These are phyloP conservation scores for Ceyx cyanopectus DNA, from an alignment of 2,113 vertebrate species.

Conservation along the genomic window DNA sequence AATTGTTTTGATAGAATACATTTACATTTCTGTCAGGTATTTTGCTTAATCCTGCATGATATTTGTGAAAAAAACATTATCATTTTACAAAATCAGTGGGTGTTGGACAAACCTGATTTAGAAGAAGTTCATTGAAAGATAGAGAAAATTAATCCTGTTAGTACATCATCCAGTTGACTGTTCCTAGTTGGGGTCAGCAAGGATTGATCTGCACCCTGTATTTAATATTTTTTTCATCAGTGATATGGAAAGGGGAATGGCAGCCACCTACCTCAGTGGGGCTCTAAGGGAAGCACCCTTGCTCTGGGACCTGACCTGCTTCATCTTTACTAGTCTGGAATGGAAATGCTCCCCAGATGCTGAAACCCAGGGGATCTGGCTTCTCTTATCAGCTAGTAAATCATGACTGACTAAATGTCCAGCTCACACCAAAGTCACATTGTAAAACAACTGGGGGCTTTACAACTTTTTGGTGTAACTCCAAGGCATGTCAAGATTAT, in stretches of 20 bases:
- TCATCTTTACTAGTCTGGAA: neutral
- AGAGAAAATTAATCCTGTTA: neutral
- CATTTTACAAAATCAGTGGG: neutral
- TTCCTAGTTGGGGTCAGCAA: neutral
- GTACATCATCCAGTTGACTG: neutral
- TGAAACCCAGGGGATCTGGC: neutral
- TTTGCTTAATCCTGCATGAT: neutral
- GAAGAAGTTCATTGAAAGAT: neutral
- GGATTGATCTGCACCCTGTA: neutral
- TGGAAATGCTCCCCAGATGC: neutral
- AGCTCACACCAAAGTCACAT: neutral
- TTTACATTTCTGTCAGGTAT: neutral
- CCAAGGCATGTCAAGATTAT: neutral
- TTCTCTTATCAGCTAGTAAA: neutral
- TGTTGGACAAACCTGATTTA: neutral
- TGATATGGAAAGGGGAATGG: neutral
- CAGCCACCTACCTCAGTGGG: accelerated
- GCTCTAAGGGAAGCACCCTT: neutral
- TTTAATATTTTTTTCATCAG: neutral
- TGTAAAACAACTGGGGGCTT: neutral
- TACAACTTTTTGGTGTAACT: neutral
- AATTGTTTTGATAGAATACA: neutral
- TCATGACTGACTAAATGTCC: neutral
- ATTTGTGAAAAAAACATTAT: neutral
- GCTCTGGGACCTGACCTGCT: neutral